Percentiles rank a stretch among this genome's conserved stretches.
Conservation (phyloP, 1,140 invertebrate species). For the Macrosteles quadrilineatus region DNA sequence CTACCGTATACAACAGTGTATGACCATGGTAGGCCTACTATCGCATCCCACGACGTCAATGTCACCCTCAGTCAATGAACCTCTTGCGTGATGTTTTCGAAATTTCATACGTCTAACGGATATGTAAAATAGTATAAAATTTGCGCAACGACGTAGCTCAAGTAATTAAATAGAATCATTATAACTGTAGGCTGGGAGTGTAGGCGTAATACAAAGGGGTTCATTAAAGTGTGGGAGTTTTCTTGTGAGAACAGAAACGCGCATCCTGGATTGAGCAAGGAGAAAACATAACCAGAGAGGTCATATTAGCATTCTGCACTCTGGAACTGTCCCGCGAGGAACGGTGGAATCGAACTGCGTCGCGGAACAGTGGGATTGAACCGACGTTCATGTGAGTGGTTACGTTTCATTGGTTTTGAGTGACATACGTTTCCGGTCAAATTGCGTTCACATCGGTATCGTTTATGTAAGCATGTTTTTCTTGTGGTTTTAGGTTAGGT, state of each 20-base stretch:
- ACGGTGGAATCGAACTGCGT: neutral
- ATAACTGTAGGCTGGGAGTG: slow-evolving; percentile 20
- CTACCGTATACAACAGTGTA: no score
- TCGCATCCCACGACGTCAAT: no score
- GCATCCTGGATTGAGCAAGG: slow-evolving; percentile 31
- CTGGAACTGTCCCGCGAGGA: neutral
- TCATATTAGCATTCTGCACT: slow-evolving; percentile 29
- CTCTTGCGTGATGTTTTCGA: slow-evolving; percentile 20
- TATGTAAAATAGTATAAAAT: slow-evolving; percentile 26
- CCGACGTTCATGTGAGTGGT: no score
- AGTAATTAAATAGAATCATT: slow-evolving; percentile 32
- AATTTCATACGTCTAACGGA: slow-evolving; percentile 21
- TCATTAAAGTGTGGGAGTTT: slow-evolving; percentile 31
- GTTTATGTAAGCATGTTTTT: no score
- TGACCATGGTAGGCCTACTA: no score
- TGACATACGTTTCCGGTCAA: no score
- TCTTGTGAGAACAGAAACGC: slow-evolving; percentile 28
- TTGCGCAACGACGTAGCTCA: slow-evolving; percentile 6
- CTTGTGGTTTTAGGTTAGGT: no score
- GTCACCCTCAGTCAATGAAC: slow-evolving; percentile 1
- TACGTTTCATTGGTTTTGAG: no score
- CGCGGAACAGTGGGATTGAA: no score
- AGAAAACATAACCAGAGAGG: slow-evolving; percentile 24
- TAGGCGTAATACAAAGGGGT: slow-evolving; percentile 11
- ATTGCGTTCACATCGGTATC: no score